Percentiles rank a stretch among this genome's conserved stretches.
Evolutionary conservation across 2,797 vertebrate genomes (phyloP).

Genomic region (Ptychobarbus kaznakovi): DNA sequence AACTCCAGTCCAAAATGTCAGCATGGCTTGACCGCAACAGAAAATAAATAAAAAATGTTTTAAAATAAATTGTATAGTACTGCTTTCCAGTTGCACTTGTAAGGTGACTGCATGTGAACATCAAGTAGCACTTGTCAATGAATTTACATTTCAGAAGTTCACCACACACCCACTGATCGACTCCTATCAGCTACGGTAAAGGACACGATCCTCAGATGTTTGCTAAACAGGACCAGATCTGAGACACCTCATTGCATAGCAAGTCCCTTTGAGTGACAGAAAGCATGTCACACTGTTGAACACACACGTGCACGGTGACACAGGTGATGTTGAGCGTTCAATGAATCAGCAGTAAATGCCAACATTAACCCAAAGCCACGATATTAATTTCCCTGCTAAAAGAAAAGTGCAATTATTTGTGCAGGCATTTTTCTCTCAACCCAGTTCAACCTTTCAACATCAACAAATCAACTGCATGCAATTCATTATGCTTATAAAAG

Average conservation of each 20-base stretch:
- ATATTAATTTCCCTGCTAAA: constrained; percentile 48
- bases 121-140: not conserved
- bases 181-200: constrained; percentile 13
- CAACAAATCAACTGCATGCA: constrained; percentile 45
- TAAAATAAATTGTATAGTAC: not conserved
- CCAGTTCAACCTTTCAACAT: constrained; percentile 51
- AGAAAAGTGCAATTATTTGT: constrained; percentile 44
- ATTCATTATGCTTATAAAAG: constrained; percentile 60
- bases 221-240: constrained; percentile 39
- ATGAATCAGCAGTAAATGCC: constrained; percentile 55
- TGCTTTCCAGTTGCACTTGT: not conserved
- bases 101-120: not conserved
- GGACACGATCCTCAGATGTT: constrained; percentile 24
- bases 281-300: constrained; percentile 3
- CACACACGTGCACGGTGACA: not conserved
- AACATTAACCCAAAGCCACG: constrained; percentile 41
- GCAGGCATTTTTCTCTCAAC: constrained; percentile 31
- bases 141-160: not conserved
- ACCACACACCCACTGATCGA: not conserved
- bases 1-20: not conserved
- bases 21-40: not conserved
- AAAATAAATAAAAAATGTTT: not conserved
- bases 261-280: constrained; percentile 32
- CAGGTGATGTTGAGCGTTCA: constrained; percentile 7
- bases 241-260: constrained; percentile 30